phyloP scores from a whole-genome alignment of 2,113 vertebrate genomes.

The Cyanoliseus patagonus region DNA sequence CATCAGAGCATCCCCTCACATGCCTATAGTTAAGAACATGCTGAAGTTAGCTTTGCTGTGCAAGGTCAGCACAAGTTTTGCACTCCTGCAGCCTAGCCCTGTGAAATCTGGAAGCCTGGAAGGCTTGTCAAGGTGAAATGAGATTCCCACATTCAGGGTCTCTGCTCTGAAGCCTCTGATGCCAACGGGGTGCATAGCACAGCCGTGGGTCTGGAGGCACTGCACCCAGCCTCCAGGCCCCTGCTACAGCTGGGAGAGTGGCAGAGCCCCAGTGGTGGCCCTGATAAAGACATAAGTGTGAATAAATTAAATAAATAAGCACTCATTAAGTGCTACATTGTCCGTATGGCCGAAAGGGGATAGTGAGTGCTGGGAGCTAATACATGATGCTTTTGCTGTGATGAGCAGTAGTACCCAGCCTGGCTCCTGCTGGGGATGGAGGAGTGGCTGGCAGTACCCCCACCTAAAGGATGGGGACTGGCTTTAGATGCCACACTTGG shows the following conservation, averaged over 20 bases:
- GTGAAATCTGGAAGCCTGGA: neutral
- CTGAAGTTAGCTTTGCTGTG: neutral
- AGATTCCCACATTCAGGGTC: fast-evolving
- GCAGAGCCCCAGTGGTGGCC: neutral
- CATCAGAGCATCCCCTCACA: fast-evolving
- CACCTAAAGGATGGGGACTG: too few relatives aligned
- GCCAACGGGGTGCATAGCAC: neutral
- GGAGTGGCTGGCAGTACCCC: neutral
- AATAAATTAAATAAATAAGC: neutral
- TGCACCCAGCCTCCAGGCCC: neutral
- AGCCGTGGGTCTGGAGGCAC: neutral
- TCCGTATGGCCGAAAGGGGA: neutral
- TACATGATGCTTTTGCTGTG: neutral
- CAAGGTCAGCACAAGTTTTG: neutral
- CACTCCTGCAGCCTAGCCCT: neutral
- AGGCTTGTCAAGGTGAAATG: neutral
- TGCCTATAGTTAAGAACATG: fast-evolving
- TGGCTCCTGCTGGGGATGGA: fast-evolving
- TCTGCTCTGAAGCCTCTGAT: neutral
- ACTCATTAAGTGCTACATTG: neutral
- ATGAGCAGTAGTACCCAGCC: neutral
- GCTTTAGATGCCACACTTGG: neutral
- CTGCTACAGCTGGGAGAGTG: neutral
- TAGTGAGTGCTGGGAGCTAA: neutral
- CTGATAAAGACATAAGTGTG: neutral